These are phyloP conservation scores for Heliconius erato DNA, from an alignment of 2,888 invertebrate genomes.

Conservation along the genomic window DNA sequence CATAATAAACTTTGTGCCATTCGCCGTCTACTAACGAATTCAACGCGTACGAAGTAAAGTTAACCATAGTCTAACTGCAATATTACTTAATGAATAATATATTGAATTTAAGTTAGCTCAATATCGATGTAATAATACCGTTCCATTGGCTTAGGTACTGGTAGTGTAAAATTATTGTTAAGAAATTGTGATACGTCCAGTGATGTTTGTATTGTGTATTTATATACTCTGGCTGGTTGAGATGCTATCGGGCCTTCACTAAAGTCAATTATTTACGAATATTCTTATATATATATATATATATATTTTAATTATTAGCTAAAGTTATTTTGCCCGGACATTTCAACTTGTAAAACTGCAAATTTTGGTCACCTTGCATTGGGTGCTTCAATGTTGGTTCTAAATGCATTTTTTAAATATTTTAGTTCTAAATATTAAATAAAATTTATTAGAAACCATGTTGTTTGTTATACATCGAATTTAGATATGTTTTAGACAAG, in stretches of 20 bases:
- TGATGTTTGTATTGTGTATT: slow-evolving; percentile 59
- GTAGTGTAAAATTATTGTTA: slow-evolving; percentile 78
- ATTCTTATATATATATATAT: too few species aligned
- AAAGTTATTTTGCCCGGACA: not conserved
- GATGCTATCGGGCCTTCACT: slow-evolving; percentile 11
- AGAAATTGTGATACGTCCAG: slow-evolving; percentile 84
- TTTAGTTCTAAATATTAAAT: slow-evolving; percentile 29
- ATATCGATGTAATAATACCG: slow-evolving; percentile 82
- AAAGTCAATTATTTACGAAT: slow-evolving; percentile 22
- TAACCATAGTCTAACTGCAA: slow-evolving; percentile 83
- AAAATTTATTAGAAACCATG: slow-evolving; percentile 23
- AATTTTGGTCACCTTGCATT: slow-evolving; percentile 25
- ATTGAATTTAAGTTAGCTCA: slow-evolving; percentile 85
- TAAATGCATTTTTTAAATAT: slow-evolving; percentile 37
- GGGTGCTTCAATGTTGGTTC: slow-evolving; percentile 42
- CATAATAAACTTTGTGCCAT: slow-evolving; percentile 83
- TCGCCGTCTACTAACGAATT: slow-evolving; percentile 76
- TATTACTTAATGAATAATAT: slow-evolving; percentile 84
- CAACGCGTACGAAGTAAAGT: slow-evolving; percentile 74
- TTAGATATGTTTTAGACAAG: slow-evolving; percentile 49
- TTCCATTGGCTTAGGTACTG: slow-evolving; percentile 84
- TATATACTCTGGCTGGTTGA: slow-evolving; percentile 51
- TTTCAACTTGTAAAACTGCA: slow-evolving; percentile 23
- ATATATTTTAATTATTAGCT: not conserved
- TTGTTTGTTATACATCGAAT: slow-evolving; percentile 23